A percentile compares a stretch with the other conserved stretches of the same genome.
These are phyloP conservation scores for Dicycla oo DNA, from an alignment of 2,888 invertebrate species.

Conservation along the genomic window DNA sequence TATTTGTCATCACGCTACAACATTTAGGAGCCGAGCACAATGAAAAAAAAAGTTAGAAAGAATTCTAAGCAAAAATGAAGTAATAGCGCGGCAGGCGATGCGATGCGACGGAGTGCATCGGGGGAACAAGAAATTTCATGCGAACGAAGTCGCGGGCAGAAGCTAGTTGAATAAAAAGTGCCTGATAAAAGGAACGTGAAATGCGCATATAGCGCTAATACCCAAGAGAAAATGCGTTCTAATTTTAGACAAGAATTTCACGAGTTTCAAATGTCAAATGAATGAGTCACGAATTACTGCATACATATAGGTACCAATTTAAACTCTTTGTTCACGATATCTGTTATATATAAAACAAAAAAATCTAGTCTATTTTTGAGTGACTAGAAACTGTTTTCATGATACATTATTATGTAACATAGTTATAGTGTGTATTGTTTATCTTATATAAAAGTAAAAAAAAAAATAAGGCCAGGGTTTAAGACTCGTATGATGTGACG, in stretches of 20 bases:
- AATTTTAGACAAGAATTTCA: conserved; percentile 38
- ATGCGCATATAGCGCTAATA: conserved; percentile 13
- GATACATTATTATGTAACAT: conserved; percentile 4
- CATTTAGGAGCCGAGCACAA: no score
- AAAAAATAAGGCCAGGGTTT: conserved; percentile 29
- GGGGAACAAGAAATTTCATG: no score
- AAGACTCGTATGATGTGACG: conserved; percentile 19
- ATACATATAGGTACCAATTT: conserved; percentile 19
- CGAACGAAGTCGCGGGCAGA: no score
- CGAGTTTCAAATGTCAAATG: conserved; percentile 45
- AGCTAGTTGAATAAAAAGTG: conserved; percentile 10
- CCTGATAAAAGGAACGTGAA: conserved; percentile 1
- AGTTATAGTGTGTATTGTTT: conserved; percentile 6
- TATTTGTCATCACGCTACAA: no score
- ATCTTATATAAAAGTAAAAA: not conserved
- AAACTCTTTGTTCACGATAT: conserved; percentile 34
- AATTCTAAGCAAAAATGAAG: no score
- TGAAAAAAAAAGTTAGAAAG: no score
- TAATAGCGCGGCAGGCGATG: no score
- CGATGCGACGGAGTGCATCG: no score
- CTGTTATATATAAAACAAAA: conserved; percentile 27
- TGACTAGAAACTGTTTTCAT: conserved; percentile 16
- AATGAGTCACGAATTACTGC: conserved; percentile 39
- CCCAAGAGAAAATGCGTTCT: conserved; percentile 36
- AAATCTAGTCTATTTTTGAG: conserved; percentile 11